Conservation (phyloP, 2,888 invertebrate species). For the Coecobrya sp. region DNA sequence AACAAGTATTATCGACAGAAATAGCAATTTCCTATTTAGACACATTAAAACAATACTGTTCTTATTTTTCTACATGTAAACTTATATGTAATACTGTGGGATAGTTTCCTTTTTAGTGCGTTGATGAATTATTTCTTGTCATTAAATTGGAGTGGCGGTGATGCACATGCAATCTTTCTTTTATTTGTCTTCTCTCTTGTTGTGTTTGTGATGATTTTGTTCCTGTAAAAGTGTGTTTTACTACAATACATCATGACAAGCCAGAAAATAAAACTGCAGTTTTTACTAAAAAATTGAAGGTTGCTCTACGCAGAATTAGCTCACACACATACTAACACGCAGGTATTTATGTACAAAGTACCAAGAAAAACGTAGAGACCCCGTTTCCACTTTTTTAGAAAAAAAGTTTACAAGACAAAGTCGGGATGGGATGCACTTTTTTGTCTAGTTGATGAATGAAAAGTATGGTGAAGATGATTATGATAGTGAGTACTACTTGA, state of each 20-base stretch:
- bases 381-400: conserved; percentile 44
- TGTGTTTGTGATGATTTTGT: conserved; percentile 4
- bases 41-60: conserved; percentile 55
- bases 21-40: conserved; percentile 68
- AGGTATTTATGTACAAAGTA: neutral
- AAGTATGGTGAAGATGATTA: conserved; percentile 28
- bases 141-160: conserved; percentile 44
- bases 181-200: neutral
- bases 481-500: conserved; percentile 55
- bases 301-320: conserved; percentile 49
- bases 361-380: conserved; percentile 28
- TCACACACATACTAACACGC: conserved; percentile 39
- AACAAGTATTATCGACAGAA: conserved; percentile 32
- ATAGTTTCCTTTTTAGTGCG: conserved; percentile 37
- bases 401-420: conserved; percentile 8
- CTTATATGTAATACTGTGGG: conserved; percentile 54
- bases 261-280: neutral
- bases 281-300: conserved; percentile 44
- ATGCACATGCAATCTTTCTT: conserved; percentile 28
- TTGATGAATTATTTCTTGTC: conserved; percentile 24
- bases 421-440: conserved; percentile 25
- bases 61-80: conserved; percentile 41
- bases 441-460: conserved; percentile 73
- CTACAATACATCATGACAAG: conserved; percentile 32
- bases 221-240: conserved; percentile 51